Evolutionary conservation across 2,797 vertebrate genomes (phyloP), one percentile per base, ranked within the genome.

Genomic region (Muraenolepis orangiensis): DNA sequence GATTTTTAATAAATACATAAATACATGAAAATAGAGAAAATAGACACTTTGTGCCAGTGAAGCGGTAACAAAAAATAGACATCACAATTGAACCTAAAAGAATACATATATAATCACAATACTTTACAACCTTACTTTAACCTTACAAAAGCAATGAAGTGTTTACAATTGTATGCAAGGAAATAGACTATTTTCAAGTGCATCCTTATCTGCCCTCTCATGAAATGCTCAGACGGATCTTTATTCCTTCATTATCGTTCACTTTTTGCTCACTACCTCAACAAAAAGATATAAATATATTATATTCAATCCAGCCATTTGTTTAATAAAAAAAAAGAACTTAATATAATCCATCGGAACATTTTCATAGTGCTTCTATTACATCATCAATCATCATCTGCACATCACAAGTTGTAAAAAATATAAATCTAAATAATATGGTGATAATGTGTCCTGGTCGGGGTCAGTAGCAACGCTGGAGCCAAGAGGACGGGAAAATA

Each of bases 1-100:
- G 71, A 80, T 77, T 90, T n/a, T 91, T 85, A 89, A 90, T 90
- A 88, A 90, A 91, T 90, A 84, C 76, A 89, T 82, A 85, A 85
- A 87, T 83, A 85, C 69, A 73, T 34, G 87, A 89, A 87, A 88
- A 91, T 87, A 87, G 78, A 90, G 73, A n/a, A n/a, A n/a, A n/a
- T 75, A 80, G n/a, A 70, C 61, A 74, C 14, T 57, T 46, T 51
- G 34, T n/a, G 72, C 42, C 1, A 74, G 72, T 31, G 72, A 72
- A 42, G 7, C 38, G 72, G 67, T 72, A 74, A 84, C 51, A 82
- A 78, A 76, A 85, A 88, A 31, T 80, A 84, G 14, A 87, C 61
- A 79, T 69, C 26, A 69, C 12, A 70, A 46, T 64, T 29, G 72
- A 80, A 73, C 82, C 16, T 69, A 69, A 80, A 77, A 79, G 80